Evolutionary conservation across 2,888 invertebrate genomes (phyloP).

Genomic region (Ectemnius lituratus): DNA sequence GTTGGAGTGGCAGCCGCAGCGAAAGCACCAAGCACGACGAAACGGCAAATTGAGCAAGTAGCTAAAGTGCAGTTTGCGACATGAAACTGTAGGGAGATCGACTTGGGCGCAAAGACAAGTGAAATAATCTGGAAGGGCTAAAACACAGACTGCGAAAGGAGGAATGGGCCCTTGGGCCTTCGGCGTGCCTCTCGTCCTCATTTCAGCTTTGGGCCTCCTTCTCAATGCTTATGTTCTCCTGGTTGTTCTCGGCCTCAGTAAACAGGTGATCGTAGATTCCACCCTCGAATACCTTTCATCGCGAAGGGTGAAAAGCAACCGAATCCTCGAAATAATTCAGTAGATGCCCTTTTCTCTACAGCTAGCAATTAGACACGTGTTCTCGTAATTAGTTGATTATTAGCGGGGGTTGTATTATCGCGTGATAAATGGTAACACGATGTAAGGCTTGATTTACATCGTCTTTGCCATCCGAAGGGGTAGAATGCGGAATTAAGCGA

Average conservation of each 20-base stretch:
- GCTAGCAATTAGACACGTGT: not conserved
- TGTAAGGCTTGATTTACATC: no score
- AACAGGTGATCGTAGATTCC: slow-evolving; percentile 65
- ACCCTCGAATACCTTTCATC: not conserved
- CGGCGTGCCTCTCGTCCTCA: slow-evolving; percentile 84
- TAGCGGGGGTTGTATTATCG: no score
- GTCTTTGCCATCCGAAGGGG: no score
- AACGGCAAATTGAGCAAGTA: no score
- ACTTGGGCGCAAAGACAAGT: not conserved
- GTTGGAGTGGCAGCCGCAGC: no score
- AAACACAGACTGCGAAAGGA: slow-evolving; percentile 54
- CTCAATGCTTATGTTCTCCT: slow-evolving; percentile 87
- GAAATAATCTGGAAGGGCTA: slow-evolving; percentile 29
- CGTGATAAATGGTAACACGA: no score
- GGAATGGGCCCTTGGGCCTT: slow-evolving; percentile 84
- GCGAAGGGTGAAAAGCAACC: not conserved
- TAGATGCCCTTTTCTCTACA: not conserved
- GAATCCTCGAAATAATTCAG: not conserved
- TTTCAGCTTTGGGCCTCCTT: slow-evolving; percentile 85
- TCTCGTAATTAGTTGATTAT: no score
- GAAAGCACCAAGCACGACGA: no score
- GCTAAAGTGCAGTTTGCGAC: no score
- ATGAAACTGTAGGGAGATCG: no score
- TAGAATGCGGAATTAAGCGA: no score
- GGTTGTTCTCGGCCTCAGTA: slow-evolving; percentile 83